These are phyloP conservation scores for Spongia lamella DNA, from an alignment of 37 sponge, comb jelly and placozoan genomes.

Conservation along the genomic window DNA sequence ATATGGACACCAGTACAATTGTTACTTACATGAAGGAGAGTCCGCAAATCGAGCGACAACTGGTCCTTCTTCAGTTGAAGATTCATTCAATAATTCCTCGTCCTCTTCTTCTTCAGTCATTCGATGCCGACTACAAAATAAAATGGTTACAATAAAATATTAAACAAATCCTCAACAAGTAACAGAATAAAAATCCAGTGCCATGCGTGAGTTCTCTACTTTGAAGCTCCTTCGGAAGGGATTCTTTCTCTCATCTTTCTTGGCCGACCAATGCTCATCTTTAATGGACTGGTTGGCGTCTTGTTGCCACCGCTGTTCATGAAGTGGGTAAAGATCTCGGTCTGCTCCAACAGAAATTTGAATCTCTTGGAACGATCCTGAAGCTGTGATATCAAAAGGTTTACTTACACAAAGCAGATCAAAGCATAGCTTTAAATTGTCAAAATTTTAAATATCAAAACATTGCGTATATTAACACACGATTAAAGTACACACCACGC, in stretches of 20 bases:
- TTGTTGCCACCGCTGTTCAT: conserved; percentile 71
- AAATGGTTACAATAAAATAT: background rate
- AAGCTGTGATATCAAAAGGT: no score
- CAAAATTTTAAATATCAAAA: no score
- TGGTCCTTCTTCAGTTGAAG: conserved; percentile 30
- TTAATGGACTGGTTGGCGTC: conserved; percentile 87
- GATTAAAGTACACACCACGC: no score
- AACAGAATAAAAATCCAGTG: background rate
- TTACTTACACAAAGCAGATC: no score
- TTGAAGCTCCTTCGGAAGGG: conserved; percentile 68
- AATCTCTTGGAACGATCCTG: conserved; percentile 87
- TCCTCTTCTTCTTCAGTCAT: conserved; percentile 95
- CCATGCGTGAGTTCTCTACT: conserved; percentile 33
- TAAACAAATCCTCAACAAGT: background rate
- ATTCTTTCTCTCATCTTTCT: conserved; percentile 53
- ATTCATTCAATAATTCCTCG: conserved; percentile 78
- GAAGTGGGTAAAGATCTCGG: conserved; percentile 96
- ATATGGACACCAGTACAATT: background rate
- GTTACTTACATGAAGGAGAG: conserved; percentile 72
- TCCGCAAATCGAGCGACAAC: conserved; percentile 73
- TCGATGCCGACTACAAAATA: conserved; percentile 78
- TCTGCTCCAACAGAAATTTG: conserved; percentile 90
- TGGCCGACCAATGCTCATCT: conserved; percentile 41
- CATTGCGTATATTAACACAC: no score
- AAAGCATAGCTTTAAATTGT: no score